A percentile compares a stretch with the other conserved stretches of the same genome.
Evolutionary conservation across 2,113 vertebrate species (phyloP).

Genomic region (Podarcis muralis): DNA sequence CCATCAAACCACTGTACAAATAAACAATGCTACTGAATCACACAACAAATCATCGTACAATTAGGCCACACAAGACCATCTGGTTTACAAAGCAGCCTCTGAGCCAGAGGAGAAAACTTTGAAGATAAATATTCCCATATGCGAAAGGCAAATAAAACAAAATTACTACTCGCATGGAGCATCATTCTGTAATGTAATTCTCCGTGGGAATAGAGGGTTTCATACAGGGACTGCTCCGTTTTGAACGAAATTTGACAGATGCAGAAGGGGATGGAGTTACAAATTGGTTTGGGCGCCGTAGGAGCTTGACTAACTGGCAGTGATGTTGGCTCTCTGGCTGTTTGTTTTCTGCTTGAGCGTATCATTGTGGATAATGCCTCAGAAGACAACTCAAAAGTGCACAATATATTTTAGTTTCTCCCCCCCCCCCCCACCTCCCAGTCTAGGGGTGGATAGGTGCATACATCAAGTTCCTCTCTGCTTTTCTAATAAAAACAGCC

Average conservation of each 20-base stretch:
- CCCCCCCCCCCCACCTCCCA: neutral
- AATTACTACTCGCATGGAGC: conserved; percentile 72
- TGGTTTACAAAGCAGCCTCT: conserved; percentile 71
- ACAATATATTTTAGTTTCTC: neutral
- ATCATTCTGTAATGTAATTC: conserved; percentile 75
- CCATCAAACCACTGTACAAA: conserved; percentile 82
- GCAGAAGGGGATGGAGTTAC: conserved; percentile 43
- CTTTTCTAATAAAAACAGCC: neutral
- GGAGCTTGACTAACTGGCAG: neutral
- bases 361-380: conserved; percentile 7
- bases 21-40: conserved; percentile 87
- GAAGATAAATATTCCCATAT: conserved; percentile 88
- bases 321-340: conserved; percentile 22
- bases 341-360: conserved; percentile 13
- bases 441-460: too few species aligned
- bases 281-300: conserved; percentile 18
- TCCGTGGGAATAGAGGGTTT: conserved; percentile 72
- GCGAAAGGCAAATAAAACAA: conserved; percentile 77
- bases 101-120: conserved; percentile 81
- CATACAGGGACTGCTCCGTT: conserved; percentile 50
- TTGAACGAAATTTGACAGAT: conserved; percentile 58
- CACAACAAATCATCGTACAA: conserved; percentile 82
- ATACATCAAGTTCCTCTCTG: neutral
- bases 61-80: conserved; percentile 83
- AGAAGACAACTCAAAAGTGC: conserved; percentile 16